Percentiles rank a stretch among this genome's conserved stretches.
These are phyloP conservation scores for Choristoneura fumiferana DNA, from an alignment of 1,140 invertebrate genomes.

Conservation along the genomic window DNA sequence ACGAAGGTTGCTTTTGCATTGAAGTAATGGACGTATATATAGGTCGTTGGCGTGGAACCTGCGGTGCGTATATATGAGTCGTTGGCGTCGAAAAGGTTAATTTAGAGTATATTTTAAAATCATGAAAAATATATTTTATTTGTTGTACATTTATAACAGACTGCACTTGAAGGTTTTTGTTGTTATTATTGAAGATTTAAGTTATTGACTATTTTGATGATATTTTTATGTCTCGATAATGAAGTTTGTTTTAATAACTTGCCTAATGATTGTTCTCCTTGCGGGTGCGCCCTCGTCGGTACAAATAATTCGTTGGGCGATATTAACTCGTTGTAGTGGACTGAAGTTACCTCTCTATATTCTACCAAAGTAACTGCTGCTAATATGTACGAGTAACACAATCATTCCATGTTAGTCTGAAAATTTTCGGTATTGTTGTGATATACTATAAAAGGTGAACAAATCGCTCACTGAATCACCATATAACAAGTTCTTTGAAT, in stretches of 20 bases:
- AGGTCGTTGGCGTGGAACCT: too few species aligned
- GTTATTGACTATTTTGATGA: constrained; percentile 15
- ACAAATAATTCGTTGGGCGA: neutral
- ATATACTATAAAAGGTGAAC: constrained; percentile 71
- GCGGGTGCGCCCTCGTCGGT: neutral
- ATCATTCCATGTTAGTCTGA: constrained; percentile 65
- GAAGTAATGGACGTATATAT: too few species aligned
- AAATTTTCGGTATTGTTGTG: constrained; percentile 67
- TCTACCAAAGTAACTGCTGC: constrained; percentile 32
- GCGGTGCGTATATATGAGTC: too few species aligned
- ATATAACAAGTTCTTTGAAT: neutral
- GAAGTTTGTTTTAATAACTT: neutral
- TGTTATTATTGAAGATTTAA: constrained; percentile 17
- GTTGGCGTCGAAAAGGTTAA: too few species aligned
- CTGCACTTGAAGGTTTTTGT: constrained; percentile 14
- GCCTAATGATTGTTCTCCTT: constrained; percentile 20
- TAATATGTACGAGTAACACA: constrained; percentile 27
- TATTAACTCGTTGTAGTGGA: constrained; percentile 15
- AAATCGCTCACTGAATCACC: constrained; percentile 36
- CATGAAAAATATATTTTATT: constrained; percentile 11
- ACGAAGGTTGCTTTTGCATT: too few species aligned
- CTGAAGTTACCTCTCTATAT: constrained; percentile 21
- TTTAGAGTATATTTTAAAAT: neutral
- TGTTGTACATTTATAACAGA: constrained; percentile 14
- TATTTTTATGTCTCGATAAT: constrained; percentile 19